Percentiles rank a stretch among this genome's conserved stretches.
phyloP scores from a whole-genome alignment of 2,113 vertebrate genomes.

The Carettochelys insculpta region DNA sequence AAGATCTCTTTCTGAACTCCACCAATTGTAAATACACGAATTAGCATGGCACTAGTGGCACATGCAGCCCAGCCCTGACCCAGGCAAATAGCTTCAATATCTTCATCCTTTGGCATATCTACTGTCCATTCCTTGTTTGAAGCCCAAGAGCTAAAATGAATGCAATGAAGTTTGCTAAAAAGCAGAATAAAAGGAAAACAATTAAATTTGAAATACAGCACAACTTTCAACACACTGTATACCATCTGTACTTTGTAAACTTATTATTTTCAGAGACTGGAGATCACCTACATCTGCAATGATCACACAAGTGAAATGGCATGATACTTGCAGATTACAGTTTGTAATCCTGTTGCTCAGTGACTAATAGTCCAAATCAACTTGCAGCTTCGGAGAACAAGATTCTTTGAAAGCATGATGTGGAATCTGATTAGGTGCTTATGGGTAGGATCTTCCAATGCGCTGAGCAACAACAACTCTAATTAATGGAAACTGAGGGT shows the following conservation, averaged over 20 bases:
- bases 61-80: constrained; percentile 93
- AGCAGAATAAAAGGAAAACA: neutral
- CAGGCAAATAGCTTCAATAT: constrained; percentile 85
- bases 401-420: neutral
- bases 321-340: neutral
- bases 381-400: neutral
- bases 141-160: constrained; percentile 97
- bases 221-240: neutral
- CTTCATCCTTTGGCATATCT: constrained; percentile 89
- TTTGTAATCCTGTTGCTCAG: neutral
- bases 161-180: constrained; percentile 92
- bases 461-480: neutral
- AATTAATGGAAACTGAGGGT: neutral
- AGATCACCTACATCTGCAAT: neutral
- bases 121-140: constrained; percentile 96
- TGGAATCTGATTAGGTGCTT: neutral
- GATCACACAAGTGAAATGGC: neutral
- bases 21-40: constrained; percentile 89
- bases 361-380: neutral
- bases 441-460: neutral
- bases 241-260: neutral
- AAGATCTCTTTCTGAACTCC: constrained; percentile 92
- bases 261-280: neutral
- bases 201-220: fast-evolving
- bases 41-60: constrained; percentile 83